A percentile compares a stretch with the other conserved stretches of the same genome.
Evolutionary conservation across 2,797 vertebrate genomes (phyloP).

Genomic region (Anguilla obscura): DNA sequence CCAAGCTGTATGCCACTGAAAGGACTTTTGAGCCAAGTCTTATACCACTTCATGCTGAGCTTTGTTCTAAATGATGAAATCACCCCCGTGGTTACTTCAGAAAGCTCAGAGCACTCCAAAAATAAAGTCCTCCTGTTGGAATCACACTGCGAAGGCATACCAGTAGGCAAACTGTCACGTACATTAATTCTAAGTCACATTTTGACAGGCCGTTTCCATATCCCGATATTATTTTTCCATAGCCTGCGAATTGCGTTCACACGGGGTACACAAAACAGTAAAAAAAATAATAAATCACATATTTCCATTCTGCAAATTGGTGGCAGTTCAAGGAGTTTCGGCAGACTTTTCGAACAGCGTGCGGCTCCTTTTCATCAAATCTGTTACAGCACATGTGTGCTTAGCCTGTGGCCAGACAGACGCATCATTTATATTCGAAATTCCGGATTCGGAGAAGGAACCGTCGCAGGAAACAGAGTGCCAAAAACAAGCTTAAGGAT

Average conservation of each 20-base stretch:
- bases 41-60: not conserved
- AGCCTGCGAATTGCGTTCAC: not conserved
- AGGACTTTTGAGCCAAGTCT: not conserved
- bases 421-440: not conserved
- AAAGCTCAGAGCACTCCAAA: not conserved
- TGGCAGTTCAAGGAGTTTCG: not conserved
- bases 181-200: not conserved
- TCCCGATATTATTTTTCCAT: not conserved
- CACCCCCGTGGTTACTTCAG: not conserved
- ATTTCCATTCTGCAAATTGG: not conserved
- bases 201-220: slow-evolving; percentile 7
- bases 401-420: not conserved
- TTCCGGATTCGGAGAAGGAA: not conserved
- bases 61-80: not conserved
- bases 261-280: not conserved
- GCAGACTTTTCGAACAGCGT: not conserved
- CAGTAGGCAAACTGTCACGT: not conserved
- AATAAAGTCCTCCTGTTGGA: not conserved
- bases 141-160: not conserved
- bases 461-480: not conserved
- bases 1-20: not conserved
- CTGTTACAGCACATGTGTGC: not conserved
- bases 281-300: not conserved
- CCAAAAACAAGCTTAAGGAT: not conserved
- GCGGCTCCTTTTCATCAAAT: not conserved